Conservation (phyloP, 2,888 invertebrate species). For the Hydraecia micacea region DNA sequence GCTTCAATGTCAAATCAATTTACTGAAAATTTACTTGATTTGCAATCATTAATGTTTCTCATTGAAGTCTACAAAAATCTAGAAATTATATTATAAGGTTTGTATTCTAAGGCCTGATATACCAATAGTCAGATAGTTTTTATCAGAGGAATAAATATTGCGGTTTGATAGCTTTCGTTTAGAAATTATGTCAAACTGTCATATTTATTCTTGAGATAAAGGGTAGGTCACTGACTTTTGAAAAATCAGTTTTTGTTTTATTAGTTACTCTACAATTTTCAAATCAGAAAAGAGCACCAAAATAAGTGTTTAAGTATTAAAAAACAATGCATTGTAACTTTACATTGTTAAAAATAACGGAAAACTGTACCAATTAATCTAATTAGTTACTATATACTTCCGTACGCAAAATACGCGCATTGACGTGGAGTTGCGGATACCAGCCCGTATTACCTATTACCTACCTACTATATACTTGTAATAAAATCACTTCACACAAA, state of each 20-base stretch:
- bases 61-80: background rate
- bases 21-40: constrained; percentile 13
- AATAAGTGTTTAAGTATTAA: background rate
- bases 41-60: constrained; percentile 12
- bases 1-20: constrained; percentile 26
- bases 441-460: no score
- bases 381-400: background rate
- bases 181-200: background rate
- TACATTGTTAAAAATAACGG: background rate
- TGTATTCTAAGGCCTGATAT: background rate
- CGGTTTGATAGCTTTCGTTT: background rate
- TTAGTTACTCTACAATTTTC: background rate
- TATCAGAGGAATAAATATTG: background rate
- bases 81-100: background rate
- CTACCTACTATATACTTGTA: background rate
- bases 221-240: background rate
- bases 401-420: no score
- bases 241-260: background rate
- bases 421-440: no score
- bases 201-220: background rate
- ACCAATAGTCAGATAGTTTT: background rate
- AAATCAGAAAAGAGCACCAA: background rate
- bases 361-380: background rate
- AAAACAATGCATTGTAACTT: background rate
- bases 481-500: constrained; percentile 25